A percentile compares a stretch with the other conserved stretches of the same genome.
Conservation (phyloP, 2,797 vertebrate species). For the Onychomys leucogaster region DNA sequence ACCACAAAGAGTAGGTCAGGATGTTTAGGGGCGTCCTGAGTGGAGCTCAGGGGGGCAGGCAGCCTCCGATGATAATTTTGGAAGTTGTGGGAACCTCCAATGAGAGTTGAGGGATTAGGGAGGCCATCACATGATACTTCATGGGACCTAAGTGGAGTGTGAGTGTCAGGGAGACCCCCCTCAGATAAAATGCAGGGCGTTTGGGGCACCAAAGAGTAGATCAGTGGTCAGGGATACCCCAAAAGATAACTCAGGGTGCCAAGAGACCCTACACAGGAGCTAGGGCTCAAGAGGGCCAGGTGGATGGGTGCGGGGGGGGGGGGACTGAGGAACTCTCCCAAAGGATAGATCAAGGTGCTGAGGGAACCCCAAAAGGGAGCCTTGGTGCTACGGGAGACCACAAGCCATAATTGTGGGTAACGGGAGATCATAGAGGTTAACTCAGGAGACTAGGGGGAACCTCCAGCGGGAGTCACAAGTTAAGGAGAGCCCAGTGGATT, state of each 20-base stretch:
- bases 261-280: background rate
- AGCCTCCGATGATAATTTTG: background rate
- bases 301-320: background rate
- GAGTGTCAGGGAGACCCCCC: background rate
- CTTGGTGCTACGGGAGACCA: background rate
- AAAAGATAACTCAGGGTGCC: background rate
- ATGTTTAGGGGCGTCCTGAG: background rate
- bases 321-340: background rate
- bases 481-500: background rate
- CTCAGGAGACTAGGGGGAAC: background rate
- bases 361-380: background rate
- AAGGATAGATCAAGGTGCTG: background rate
- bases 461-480: background rate
- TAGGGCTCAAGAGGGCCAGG: background rate
- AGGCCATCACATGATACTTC: background rate
- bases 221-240: no score
- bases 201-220: background rate
- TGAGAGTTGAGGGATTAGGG: background rate
- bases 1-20: background rate
- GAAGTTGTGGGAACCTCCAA: background rate
- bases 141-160: background rate
- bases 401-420: background rate
- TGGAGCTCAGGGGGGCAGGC: no score
- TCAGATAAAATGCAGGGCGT: background rate
- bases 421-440: background rate